phyloP scores from a whole-genome alignment of 1,140 invertebrate species.

The Theocolax elegans region DNA sequence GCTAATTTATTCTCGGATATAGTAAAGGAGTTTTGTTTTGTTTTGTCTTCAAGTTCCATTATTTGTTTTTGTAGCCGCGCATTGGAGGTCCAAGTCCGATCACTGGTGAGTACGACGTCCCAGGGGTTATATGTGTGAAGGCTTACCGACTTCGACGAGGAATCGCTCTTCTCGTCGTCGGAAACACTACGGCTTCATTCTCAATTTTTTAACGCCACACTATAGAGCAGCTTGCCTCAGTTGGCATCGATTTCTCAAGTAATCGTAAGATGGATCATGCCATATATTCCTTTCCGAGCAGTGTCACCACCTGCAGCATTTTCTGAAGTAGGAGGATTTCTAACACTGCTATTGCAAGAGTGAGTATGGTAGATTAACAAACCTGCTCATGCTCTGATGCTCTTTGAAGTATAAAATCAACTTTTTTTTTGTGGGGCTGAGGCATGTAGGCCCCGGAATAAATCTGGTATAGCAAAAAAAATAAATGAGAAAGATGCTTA shows the following conservation, averaged over 20 bases:
- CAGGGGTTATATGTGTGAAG: slow-evolving; percentile 40
- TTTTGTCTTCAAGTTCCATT: slow-evolving; percentile 5
- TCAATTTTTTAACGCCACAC: slow-evolving; percentile 18
- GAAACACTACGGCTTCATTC: slow-evolving; percentile 8
- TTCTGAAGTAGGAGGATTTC: neutral
- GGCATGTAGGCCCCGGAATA: too few relatives aligned
- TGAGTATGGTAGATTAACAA: neutral
- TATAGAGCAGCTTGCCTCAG: slow-evolving; percentile 22
- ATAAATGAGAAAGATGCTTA: too few relatives aligned
- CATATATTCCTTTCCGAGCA: neutral
- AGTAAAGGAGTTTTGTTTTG: neutral
- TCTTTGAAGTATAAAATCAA: neutral
- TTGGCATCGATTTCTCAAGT: slow-evolving; percentile 31
- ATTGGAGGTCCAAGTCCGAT: slow-evolving; percentile 10
- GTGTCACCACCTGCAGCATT: slow-evolving; percentile 9
- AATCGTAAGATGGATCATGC: slow-evolving; percentile 1
- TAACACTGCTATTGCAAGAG: neutral
- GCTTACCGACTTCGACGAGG: slow-evolving; percentile 29
- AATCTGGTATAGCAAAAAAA: too few relatives aligned
- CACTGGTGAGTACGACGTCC: neutral
- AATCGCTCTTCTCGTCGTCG: slow-evolving; percentile 2
- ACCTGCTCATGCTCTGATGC: neutral
- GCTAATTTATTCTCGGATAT: slow-evolving; percentile 6
- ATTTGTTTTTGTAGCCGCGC: neutral
- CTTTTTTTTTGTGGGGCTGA: too few relatives aligned